phyloP scores from a whole-genome alignment of 2,797 vertebrate genomes.

The Sebastes umbrosus region DNA sequence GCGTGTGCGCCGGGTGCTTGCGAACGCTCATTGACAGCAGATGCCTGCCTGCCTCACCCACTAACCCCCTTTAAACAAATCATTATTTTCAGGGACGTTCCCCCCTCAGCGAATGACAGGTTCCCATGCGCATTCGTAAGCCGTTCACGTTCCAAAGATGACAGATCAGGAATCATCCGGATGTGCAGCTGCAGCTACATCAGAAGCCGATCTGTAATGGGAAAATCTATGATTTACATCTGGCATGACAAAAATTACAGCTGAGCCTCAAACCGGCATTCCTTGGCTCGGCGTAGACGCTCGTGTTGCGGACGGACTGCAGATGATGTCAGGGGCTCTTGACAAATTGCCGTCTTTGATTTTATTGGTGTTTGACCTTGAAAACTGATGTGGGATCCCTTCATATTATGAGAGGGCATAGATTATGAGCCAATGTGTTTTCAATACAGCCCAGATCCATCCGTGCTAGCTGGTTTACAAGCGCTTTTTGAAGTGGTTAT shows the following conservation, averaged over 20 bases:
- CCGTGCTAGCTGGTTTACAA: slow-evolving; percentile 58
- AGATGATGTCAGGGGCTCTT: slow-evolving; percentile 61
- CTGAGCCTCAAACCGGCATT: background rate
- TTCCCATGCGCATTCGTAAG: slow-evolving; percentile 16
- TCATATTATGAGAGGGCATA: slow-evolving; percentile 56
- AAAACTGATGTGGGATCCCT: slow-evolving; percentile 66
- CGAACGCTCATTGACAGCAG: slow-evolving; percentile 23
- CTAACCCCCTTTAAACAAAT: slow-evolving; percentile 23
- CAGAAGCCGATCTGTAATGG: slow-evolving; percentile 38
- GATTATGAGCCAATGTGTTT: slow-evolving; percentile 79
- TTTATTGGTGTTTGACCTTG: slow-evolving; percentile 79
- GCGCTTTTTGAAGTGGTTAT: slow-evolving; percentile 73
- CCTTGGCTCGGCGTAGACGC: background rate
- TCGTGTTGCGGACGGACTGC: slow-evolving; percentile 20
- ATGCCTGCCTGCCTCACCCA: slow-evolving; percentile 18
- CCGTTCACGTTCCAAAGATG: slow-evolving; percentile 26
- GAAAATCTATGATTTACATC: slow-evolving; percentile 56
- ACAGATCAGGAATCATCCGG: slow-evolving; percentile 42
- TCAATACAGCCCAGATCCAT: slow-evolving; percentile 65
- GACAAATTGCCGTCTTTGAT: slow-evolving; percentile 77
- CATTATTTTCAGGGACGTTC: slow-evolving; percentile 28
- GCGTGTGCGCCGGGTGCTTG: background rate
- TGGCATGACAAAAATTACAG: slow-evolving; percentile 30
- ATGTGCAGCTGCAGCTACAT: slow-evolving; percentile 56
- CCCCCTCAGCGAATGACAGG: slow-evolving; percentile 3